Conservation (phyloP, 2,797 vertebrate genomes). For the Champsocephalus esox region DNA sequence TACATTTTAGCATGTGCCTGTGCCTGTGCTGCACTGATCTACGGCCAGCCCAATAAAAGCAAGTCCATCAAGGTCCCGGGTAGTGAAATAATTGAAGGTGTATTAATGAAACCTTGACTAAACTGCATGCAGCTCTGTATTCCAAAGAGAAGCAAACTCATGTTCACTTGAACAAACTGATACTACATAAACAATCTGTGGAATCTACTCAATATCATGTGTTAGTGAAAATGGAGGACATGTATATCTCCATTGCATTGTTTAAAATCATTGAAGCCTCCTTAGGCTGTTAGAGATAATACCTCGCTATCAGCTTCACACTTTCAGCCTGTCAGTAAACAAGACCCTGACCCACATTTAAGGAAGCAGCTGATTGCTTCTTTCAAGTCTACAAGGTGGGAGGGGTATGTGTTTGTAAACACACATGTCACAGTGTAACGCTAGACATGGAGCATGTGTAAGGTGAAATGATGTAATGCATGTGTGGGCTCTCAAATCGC, state of each 20-base stretch:
- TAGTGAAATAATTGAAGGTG: neutral
- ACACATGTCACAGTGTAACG: slow-evolving; percentile 5
- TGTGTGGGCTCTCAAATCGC: slow-evolving; percentile 13
- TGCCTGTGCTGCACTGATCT: slow-evolving; percentile 1
- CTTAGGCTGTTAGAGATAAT: slow-evolving; percentile 39
- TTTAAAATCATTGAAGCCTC: slow-evolving; percentile 31
- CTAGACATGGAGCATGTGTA: slow-evolving; percentile 7
- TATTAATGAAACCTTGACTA: neutral
- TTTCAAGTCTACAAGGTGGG: slow-evolving; percentile 23
- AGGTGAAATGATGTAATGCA: slow-evolving; percentile 5
- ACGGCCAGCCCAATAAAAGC: slow-evolving; percentile 10
- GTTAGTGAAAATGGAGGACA: slow-evolving; percentile 8
- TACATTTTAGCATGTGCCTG: slow-evolving; percentile 13
- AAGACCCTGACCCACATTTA: slow-evolving; percentile 43
- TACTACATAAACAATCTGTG: neutral
- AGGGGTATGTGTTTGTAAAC: slow-evolving; percentile 53
- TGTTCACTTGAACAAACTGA: slow-evolving; percentile 13
- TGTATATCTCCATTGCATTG: neutral
- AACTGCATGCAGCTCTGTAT: neutral
- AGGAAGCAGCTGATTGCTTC: slow-evolving; percentile 24
- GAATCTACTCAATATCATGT: neutral
- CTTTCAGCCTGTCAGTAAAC: slow-evolving; percentile 29
- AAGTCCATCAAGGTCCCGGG: slow-evolving; percentile 25
- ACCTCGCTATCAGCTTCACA: slow-evolving; percentile 33
- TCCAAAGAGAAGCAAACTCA: slow-evolving; percentile 1